Conservation (phyloP, 2,888 invertebrate species). For the Corythucha ciliata region DNA sequence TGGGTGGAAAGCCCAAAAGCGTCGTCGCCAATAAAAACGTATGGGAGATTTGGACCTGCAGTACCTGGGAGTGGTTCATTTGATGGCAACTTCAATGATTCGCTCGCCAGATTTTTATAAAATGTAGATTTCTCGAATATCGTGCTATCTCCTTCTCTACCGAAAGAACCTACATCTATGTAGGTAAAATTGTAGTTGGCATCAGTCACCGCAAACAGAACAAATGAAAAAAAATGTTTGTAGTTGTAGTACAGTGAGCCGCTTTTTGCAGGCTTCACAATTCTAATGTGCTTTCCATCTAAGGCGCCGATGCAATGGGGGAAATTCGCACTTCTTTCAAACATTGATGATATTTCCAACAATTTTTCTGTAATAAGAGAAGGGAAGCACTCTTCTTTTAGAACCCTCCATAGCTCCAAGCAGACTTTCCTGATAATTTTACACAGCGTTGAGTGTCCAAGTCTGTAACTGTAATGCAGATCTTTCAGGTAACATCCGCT, state of each 20-base stretch:
- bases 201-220: slow-evolving; percentile 19
- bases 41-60: slow-evolving; percentile 6
- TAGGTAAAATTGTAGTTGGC: slow-evolving; percentile 25
- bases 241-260: slow-evolving; percentile 36
- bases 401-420: slow-evolving; percentile 8
- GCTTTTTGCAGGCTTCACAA: slow-evolving; percentile 33
- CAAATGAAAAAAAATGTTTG: slow-evolving; percentile 29
- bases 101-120: slow-evolving; percentile 10
- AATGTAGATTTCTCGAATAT: slow-evolving; percentile 18
- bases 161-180: slow-evolving; percentile 21
- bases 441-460: slow-evolving; percentile 24
- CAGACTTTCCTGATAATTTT: slow-evolving; percentile 20
- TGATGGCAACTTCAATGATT: slow-evolving; percentile 12
- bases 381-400: slow-evolving; percentile 22
- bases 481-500: slow-evolving; percentile 22
- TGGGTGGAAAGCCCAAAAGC: slow-evolving; percentile 9
- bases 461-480: slow-evolving; percentile 19
- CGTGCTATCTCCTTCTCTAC: slow-evolving; percentile 17
- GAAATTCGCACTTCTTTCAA: slow-evolving; percentile 34
- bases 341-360: slow-evolving; percentile 24
- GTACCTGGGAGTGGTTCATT: slow-evolving; percentile 19
- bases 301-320: slow-evolving; percentile 32
- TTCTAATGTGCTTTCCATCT: slow-evolving; percentile 37
- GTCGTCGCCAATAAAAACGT: slow-evolving; percentile 2
- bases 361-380: slow-evolving; percentile 24